Evolutionary conservation across 2,888 invertebrate genomes (phyloP).

Genomic region (Scaptomyza polygonia): DNA sequence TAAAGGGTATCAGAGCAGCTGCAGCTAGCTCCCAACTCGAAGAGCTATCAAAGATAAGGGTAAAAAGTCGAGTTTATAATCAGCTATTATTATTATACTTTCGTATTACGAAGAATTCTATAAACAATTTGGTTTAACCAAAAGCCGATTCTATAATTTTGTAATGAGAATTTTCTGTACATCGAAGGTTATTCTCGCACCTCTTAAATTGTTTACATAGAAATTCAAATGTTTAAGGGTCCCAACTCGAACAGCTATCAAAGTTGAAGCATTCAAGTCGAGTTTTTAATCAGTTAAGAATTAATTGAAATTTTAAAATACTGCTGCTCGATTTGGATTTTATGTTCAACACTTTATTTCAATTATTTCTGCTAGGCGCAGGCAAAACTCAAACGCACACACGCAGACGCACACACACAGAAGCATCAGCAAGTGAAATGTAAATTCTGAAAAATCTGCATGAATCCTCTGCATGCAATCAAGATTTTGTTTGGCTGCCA

Average conservation of each 20-base stretch:
- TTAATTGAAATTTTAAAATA: neutral
- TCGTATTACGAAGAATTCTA: too few species aligned
- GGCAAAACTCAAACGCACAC: slow-evolving; percentile 5
- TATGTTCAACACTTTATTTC: neutral
- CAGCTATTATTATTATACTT: too few species aligned
- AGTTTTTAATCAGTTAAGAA: neutral
- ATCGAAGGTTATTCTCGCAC: too few species aligned
- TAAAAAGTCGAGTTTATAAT: too few species aligned
- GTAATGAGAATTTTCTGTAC: too few species aligned
- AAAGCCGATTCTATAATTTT: too few species aligned
- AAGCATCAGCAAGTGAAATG: slow-evolving; percentile 62
- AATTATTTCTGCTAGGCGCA: neutral
- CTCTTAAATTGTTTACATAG: too few species aligned
- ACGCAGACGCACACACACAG: slow-evolving; percentile 8
- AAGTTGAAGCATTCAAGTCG: neutral
- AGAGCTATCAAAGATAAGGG: neutral
- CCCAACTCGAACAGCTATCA: neutral
- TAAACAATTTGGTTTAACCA: too few species aligned
- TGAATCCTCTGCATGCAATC: slow-evolving; percentile 68
- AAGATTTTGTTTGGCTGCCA: slow-evolving; percentile 42
- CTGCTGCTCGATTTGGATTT: neutral
- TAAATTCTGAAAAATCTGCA: slow-evolving; percentile 68
- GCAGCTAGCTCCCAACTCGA: neutral
- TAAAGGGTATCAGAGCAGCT: too few species aligned
- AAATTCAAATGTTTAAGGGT: too few species aligned